Percentiles rank a stretch among this genome's conserved stretches.
Conservation (phyloP, 2,888 invertebrate genomes). For the Thalpophila matura region DNA sequence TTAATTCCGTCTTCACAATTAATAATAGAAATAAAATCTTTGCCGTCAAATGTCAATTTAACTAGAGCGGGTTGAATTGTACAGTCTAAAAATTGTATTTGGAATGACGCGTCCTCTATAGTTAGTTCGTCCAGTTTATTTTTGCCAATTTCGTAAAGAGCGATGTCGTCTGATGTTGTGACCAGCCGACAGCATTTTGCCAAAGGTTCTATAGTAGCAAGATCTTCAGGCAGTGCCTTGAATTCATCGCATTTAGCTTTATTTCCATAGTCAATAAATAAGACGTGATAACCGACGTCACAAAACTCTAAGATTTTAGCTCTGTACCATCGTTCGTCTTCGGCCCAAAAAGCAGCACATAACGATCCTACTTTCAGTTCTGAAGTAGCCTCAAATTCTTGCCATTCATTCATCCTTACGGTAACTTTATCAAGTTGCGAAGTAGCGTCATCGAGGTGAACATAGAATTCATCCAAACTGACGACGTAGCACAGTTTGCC, state of each 20-base stretch:
- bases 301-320: constrained; percentile 91
- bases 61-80: constrained; percentile 91
- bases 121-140: constrained; percentile 80
- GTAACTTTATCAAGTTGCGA: constrained; percentile 91
- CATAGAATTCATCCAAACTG: constrained; percentile 93
- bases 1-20: constrained; percentile 32
- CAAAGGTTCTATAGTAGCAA: constrained; percentile 90
- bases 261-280: constrained; percentile 94
- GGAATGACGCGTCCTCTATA: constrained; percentile 83
- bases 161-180: constrained; percentile 82
- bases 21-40: constrained; percentile 76
- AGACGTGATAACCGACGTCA: constrained; percentile 90
- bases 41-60: constrained; percentile 90
- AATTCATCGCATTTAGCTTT: constrained; percentile 91
- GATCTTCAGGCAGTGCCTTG: constrained; percentile 91
- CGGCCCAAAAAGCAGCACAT: constrained; percentile 92
- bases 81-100: constrained; percentile 91
- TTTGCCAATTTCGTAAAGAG: constrained; percentile 83
- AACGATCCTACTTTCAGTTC: constrained; percentile 91
- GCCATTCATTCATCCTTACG: constrained; percentile 88
- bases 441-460: constrained; percentile 91
- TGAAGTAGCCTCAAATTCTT: constrained; percentile 86
- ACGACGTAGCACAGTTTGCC: constrained; percentile 93
- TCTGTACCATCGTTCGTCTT: constrained; percentile 93
- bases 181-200: constrained; percentile 92